These are phyloP conservation scores for Ceyx erithaca DNA, from an alignment of 2,797 vertebrate genomes.

Conservation along the genomic window DNA sequence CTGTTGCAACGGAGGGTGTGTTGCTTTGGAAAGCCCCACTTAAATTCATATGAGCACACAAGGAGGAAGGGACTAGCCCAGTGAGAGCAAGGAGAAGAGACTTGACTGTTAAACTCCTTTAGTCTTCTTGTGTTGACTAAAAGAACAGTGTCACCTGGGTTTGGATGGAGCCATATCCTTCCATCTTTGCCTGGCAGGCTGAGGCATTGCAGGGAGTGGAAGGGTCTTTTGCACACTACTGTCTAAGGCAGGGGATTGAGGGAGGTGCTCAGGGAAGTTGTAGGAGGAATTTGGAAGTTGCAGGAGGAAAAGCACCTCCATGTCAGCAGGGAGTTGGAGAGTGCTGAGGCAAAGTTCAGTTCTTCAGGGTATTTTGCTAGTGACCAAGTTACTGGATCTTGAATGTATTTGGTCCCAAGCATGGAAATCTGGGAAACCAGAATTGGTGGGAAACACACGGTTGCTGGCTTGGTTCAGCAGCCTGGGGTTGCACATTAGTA, in stretches of 20 bases:
- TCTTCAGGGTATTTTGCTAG: constrained; percentile 20
- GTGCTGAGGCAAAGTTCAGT: neutral
- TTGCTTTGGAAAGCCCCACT: neutral
- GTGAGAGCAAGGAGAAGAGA: neutral
- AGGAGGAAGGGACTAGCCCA: neutral
- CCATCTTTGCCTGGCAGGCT: neutral
- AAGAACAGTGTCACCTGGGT: neutral
- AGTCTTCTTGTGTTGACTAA: neutral
- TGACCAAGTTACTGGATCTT: neutral
- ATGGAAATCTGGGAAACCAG: neutral
- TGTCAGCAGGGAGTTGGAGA: neutral
- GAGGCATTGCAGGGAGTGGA: neutral
- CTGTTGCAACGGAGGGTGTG: neutral
- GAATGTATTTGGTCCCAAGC: constrained; percentile 15
- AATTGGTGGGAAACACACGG: neutral
- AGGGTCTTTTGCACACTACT: constrained; percentile 23
- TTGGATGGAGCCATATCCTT: constrained; percentile 23
- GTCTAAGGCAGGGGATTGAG: constrained; percentile 15
- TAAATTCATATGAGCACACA: neutral
- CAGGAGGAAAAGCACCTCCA: constrained; percentile 41
- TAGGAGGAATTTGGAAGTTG: constrained; percentile 48
- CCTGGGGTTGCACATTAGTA: neutral
- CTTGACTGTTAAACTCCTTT: neutral
- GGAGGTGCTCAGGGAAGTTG: constrained; percentile 47
- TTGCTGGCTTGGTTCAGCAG: neutral